phyloP scores from a whole-genome alignment of 2,888 invertebrate species.

The Calliphora vomitoria region DNA sequence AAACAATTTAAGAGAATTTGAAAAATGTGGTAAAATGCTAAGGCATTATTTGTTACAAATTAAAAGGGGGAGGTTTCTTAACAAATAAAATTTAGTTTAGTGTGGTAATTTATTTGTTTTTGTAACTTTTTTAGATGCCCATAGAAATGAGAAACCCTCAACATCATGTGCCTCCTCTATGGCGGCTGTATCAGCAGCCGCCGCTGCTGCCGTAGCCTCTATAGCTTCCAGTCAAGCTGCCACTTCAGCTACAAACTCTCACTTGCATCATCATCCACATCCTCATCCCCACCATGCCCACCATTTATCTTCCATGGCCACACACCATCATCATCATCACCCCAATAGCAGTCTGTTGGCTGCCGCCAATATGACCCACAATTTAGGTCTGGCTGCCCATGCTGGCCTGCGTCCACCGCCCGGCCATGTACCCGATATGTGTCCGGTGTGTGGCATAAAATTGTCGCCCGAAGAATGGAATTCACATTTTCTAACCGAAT shows the following conservation, averaged over 20 bases:
- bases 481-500: slow-evolving; percentile 88
- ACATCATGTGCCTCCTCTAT: slow-evolving; percentile 75
- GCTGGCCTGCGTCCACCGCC: slow-evolving; percentile 69
- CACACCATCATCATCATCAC: slow-evolving; percentile 78
- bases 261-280: slow-evolving; percentile 77
- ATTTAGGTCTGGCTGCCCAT: slow-evolving; percentile 74
- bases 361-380: slow-evolving; percentile 77
- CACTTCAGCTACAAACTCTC: slow-evolving; percentile 73
- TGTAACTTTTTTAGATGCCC: slow-evolving; percentile 74
- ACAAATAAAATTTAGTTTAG: neutral
- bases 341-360: slow-evolving; percentile 76
- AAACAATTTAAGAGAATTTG: slow-evolving; percentile 7
- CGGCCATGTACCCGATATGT: slow-evolving; percentile 84
- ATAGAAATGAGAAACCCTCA: slow-evolving; percentile 77
- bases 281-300: slow-evolving; percentile 78
- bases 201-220: slow-evolving; percentile 76
- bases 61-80: neutral
- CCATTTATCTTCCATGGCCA: slow-evolving; percentile 77
- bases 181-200: slow-evolving; percentile 78
- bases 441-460: slow-evolving; percentile 90
- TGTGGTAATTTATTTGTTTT: slow-evolving; percentile 36
- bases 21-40: slow-evolving; percentile 10
- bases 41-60: slow-evolving; percentile 46
- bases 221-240: slow-evolving; percentile 75
- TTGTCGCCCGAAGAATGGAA: slow-evolving; percentile 89